Evolutionary conservation across 92 coral and sea anemone species (phyloP), one percentile per base, ranked within the genome.

Genomic region (Epizoanthus fatuus): DNA sequence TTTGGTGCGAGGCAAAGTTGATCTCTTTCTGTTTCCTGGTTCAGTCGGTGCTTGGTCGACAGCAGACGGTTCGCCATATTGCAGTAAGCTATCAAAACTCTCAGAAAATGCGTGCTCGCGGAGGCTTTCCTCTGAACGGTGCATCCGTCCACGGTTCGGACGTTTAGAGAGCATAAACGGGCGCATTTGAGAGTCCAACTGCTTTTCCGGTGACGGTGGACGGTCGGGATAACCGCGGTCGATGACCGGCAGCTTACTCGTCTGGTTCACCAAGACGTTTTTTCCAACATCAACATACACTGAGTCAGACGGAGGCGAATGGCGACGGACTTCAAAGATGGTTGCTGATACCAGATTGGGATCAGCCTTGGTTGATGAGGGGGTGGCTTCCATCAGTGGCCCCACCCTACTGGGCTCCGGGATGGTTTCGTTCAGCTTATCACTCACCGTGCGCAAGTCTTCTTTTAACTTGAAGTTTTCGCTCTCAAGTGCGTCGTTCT

Each of bases 251-350:
- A 7, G 20, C n/a, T 60, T 60, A 19, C 22, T 59, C 3, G 62
- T 59, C 57, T 42, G 82, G 11, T 77, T 60, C 13, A 77, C 57
- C 70, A 77, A 19, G 11, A 77, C 71, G 57, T 44, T 60, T 17
- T 44, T 77, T 10, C 82, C 82, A 40, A 57, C 69, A 59, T 77
- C 82, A 7, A 77, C 64, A 17, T 77, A 77, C 56, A 77, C 82
- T 60, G 82, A 42, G 8, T 69, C 55, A 7, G 69, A 76, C 4
- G 81, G 42, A n/a, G 57, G 71, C 57, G 81, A 56, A 12, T 60
- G 82, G 17, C 64, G 44, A 4, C 82, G 82, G 42, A 77, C 82
- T 60, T 60, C 29, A 13, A 77, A 77, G 13, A 77, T 20, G n/a
- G 82, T 77, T 40, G 71, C 82, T 19, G 82, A 56, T 11, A 77